Evolutionary conservation across 2,113 vertebrate species (phyloP), one percentile per base, ranked within the genome.

Genomic region (Periophthalmus modestus): DNA sequence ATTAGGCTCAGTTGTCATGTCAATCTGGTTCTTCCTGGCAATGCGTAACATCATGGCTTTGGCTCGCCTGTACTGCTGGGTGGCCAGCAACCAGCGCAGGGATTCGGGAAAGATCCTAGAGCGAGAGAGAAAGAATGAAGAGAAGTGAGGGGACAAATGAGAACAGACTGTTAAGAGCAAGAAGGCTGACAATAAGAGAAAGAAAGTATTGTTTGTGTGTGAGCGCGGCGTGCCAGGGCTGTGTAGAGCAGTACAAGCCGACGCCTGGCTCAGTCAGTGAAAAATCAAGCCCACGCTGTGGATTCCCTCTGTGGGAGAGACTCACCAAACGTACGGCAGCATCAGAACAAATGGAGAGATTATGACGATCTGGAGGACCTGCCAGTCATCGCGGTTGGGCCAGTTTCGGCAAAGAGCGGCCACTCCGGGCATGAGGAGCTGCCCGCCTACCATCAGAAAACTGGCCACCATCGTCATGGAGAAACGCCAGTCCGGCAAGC

Each of bases 391-490:
- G 11, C 89, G 80, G 36, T 71, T 62, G 0, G 91, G 91, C 91
- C 91, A 92, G 79, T 88, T 39, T 65, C 94, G 94, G 88, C 97
- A 98, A 77, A 98, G 93, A 1, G 94, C 94, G 1, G 96, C 98
- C 86, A 98, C 93, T 12, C 96, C 97, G 0, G 97, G 97, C 96
- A 98, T 96, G 76, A 99, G 94, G 69, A 99, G 95, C 92, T 98
- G 97, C 72, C 98, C 97, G 0, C 93, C 96, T 91, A 98, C 96
- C 85, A 95, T 95, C 55, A 98, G 94, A 84, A 99, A 98, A 82
- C 94, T 97, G 0, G 97, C 96, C 92, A 96, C 96, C 96, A 99
- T 98, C 18, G 97, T 97, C 93, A 99, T 94, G 94, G 97, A 96
- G 93, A 99, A 98, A 4, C 97, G 96, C 89, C 96, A 95, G 70